Evolutionary conservation across 2,888 invertebrate species (phyloP).

Genomic region (Sphecodes monilicornis): DNA sequence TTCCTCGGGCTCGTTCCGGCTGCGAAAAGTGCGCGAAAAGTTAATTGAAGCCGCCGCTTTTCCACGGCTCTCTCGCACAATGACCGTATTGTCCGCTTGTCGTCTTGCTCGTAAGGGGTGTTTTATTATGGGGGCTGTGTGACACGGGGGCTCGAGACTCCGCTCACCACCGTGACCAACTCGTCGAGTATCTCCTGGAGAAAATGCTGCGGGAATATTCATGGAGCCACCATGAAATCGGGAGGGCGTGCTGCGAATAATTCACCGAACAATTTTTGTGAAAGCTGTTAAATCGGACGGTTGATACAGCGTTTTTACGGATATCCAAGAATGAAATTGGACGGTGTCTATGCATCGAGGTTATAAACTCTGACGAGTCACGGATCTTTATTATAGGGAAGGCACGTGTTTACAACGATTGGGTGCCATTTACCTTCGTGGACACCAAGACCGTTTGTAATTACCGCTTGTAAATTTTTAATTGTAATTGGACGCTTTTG

Average conservation of each 20-base stretch:
- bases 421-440: too few relatives aligned
- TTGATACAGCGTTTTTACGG: constrained; percentile 51
- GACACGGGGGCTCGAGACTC: constrained; percentile 43
- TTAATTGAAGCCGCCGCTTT: constrained; percentile 81
- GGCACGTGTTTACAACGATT: background rate
- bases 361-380: constrained; percentile 1
- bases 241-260: constrained; percentile 70
- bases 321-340: constrained; percentile 14
- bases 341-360: background rate
- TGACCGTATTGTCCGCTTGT: constrained; percentile 75
- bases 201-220: constrained; percentile 66
- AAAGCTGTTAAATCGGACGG: constrained; percentile 63
- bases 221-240: constrained; percentile 69
- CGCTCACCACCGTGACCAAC: constrained; percentile 60
- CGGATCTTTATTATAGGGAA: background rate
- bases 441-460: background rate
- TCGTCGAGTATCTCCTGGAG: constrained; percentile 45
- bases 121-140: constrained; percentile 82
- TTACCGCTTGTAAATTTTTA: background rate
- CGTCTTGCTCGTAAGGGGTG: constrained; percentile 77
- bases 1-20: constrained; percentile 50
- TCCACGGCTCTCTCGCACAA: constrained; percentile 77
- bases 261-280: constrained; percentile 63
- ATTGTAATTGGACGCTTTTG: background rate
- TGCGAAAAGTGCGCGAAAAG: constrained; percentile 77